A percentile compares a stretch with the other conserved stretches of the same genome.
These are phyloP conservation scores for Drosophila robusta DNA, from an alignment of 2,888 invertebrate genomes.

Conservation along the genomic window DNA sequence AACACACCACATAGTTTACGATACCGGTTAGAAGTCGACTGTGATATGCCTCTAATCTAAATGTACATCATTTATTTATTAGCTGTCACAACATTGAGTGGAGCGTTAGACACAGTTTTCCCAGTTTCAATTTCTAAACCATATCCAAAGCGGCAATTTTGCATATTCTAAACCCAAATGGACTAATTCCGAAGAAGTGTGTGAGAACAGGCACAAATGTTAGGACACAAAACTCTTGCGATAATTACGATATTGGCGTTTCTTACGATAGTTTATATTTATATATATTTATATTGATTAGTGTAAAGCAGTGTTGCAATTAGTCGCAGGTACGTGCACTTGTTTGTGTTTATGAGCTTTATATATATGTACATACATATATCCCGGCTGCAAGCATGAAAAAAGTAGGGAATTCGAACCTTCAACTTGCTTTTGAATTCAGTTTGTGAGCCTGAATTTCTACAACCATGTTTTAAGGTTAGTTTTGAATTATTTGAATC, in stretches of 20 bases:
- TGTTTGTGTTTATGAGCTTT: constrained; percentile 21
- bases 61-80: not conserved
- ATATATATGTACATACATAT: not conserved
- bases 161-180: constrained; percentile 16
- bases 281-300: constrained; percentile 9
- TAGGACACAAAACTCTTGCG: constrained; percentile 8
- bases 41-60: too few species aligned
- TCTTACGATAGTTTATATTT: constrained; percentile 6
- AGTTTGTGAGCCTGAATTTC: too few species aligned
- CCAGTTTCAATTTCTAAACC: constrained; percentile 1
- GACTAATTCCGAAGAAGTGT: not conserved
- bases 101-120: constrained; percentile 10
- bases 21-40: constrained; percentile 41
- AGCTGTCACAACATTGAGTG: constrained; percentile 41
- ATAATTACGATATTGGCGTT: constrained; percentile 2
- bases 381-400: not conserved
- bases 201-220: not conserved
- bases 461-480: too few species aligned
- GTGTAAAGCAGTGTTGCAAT: constrained; percentile 53
- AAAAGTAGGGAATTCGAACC: not conserved
- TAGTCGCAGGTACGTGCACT: constrained; percentile 64
- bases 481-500: too few species aligned
- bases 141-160: not conserved
- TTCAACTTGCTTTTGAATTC: too few species aligned
- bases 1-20: constrained; percentile 46